Base-by-base conservation (phyloP, 2,113 vertebrate species). In the Pelvicachromis taeniatus region DNA sequence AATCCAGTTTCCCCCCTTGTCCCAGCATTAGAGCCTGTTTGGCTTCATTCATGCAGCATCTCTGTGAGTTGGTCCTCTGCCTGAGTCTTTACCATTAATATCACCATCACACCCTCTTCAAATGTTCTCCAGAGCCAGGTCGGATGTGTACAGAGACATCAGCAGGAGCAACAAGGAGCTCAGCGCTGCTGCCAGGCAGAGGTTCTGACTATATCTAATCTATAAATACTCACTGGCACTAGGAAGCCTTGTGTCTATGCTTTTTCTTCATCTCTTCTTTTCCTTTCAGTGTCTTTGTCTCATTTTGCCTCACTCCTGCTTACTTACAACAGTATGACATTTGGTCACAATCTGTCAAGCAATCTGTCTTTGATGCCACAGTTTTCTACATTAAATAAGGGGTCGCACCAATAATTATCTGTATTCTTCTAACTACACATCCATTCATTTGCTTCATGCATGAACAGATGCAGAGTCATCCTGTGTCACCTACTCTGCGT, bases 171-270 rank as follows among this genome's bases (percentile, higher is more conserved):
- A 78, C 86, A 86, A 80, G 87, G 78, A 87, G 92, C 85, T 82
- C 81, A 70, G 54, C 73, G 84, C 88, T 92, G 88, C 94, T 92
- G 90, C 86, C 91, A 94, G 87, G 86, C 91, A 94, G 86, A 89
- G 90, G 91, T 90, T 94, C 90, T 89, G 92, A 91, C 92, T 91
- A 84, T 77, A 85, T 94, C 83, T 91, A 88, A 93, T 93, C 94
- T 94, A 94, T 93, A 94, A 95, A 95, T 95, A 94, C 90, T 92
- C 90, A 13, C 81, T 48, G 77, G 89, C 80, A 86, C 83, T 88
- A 75, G 81, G 85, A 93, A 91, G 91, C 85, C 82, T 87, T 52
- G 65, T 87, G 82, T 89, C 89, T 84, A 54, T 91, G 77, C 70
- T 54, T 89, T 78, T 85, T 88, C 73, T 21, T 81, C 58, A 21